These are phyloP conservation scores for Rhinophrynus dorsalis DNA, from an alignment of 2,797 vertebrate genomes.

Conservation along the genomic window DNA sequence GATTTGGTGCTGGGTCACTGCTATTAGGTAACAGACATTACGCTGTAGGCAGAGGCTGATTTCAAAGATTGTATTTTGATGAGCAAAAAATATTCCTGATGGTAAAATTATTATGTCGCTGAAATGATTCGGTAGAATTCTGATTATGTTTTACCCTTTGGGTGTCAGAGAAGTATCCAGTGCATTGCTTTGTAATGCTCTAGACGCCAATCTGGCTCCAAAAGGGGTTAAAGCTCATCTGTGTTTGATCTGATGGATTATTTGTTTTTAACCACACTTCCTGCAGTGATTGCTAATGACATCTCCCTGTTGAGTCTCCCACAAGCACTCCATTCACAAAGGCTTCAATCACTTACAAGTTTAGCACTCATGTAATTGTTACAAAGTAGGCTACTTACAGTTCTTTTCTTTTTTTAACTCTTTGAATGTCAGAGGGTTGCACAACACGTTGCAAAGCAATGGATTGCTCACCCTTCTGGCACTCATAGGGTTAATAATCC, in stretches of 20 bases:
- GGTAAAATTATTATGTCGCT: not conserved
- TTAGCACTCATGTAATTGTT: not conserved
- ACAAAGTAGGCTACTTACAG: not conserved
- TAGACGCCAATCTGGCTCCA: too few relatives aligned
- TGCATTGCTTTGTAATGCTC: too few relatives aligned
- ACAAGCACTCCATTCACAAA: slow-evolving; percentile 6
- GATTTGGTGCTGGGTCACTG: not conserved
- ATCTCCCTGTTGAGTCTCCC: not conserved
- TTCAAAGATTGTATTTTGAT: too few relatives aligned
- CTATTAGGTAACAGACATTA: not conserved
- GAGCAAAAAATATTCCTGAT: slow-evolving; percentile 6
- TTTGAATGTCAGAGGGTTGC: too few relatives aligned
- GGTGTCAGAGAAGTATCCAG: too few relatives aligned
- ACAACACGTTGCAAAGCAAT: not conserved
- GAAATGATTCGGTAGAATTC: not conserved
- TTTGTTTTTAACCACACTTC: slow-evolving; percentile 3
- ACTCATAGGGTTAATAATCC: too few relatives aligned
- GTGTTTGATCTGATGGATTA: not conserved
- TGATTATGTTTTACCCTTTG: not conserved
- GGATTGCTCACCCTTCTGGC: too few relatives aligned
- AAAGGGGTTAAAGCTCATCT: slow-evolving; percentile 4
- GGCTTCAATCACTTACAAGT: not conserved
- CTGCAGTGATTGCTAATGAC: slow-evolving; percentile 10
- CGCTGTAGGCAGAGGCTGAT: too few relatives aligned
- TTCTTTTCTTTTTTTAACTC: too few relatives aligned